Evolutionary conservation across 1,140 invertebrate species (phyloP), one percentile per base, ranked within the genome.

Genomic region (Akabosia matsudoensis): DNA sequence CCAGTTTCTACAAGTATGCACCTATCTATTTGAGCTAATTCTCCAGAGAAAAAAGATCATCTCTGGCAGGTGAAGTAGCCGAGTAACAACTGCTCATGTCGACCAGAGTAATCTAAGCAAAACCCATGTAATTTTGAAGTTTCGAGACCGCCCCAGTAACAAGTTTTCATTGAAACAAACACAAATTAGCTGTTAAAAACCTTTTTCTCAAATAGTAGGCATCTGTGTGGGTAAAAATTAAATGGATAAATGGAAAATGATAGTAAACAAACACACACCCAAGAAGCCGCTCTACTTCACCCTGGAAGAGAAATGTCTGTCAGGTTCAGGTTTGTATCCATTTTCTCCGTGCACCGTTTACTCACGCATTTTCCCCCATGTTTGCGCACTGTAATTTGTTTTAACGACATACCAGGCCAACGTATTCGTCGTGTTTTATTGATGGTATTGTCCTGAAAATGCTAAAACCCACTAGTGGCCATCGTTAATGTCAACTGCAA

Each of bases 401-500:
- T n/a, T n/a, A n/a, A n/a, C n/a, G n/a, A n/a, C n/a, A n/a, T n/a
- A n/a, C n/a, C n/a, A n/a, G n/a, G n/a, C n/a, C n/a, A n/a, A n/a
- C n/a, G n/a, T n/a, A n/a, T n/a, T n/a, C n/a, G n/a, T n/a, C n/a
- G n/a, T n/a, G n/a, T n/a, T n/a, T n/a, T n/a, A n/a, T n/a, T n/a
- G n/a, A n/a, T n/a, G n/a, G 37, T 18, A 45, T 10, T 10, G 18
- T 45, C 7, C 18, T 45, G 7, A 18, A 45, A 45, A 7, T 18
- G 7, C 37, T 10, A 10, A 45, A 45, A 45, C 7, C 3, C 61
- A 67, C 10, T 30, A 67, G 61, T 30, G 31, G 30, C n/a, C 4
- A 31, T 22, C 61, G 61, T 67, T 30, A 30, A 67, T 67, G 61
- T 67, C 61, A 67, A 31, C 13, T 30, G 61, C 61, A 67, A 67